phyloP scores from a whole-genome alignment of 2,113 vertebrate genomes.

The Geococcyx californianus region DNA sequence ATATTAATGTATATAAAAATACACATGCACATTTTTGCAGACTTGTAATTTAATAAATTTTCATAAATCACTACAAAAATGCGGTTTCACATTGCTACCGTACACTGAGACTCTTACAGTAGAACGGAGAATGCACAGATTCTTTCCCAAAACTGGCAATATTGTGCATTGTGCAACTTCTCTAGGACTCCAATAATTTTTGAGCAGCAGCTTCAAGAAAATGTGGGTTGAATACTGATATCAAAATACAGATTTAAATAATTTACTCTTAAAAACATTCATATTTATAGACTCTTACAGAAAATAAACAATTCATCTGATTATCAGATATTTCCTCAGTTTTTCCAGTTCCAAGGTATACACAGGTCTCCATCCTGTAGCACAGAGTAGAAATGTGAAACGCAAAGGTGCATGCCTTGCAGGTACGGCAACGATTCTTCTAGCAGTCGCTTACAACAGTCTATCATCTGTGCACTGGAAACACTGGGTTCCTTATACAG shows the following conservation, averaged over 20 bases:
- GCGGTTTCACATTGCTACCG: not conserved
- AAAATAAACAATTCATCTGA: conserved; percentile 41
- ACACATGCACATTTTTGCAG: not conserved
- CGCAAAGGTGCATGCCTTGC: conserved; percentile 85
- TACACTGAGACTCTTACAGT: not conserved
- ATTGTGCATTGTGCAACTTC: not conserved
- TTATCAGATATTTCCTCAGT: conserved; percentile 68
- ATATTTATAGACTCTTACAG: conserved; percentile 39
- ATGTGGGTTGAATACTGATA: conserved; percentile 28
- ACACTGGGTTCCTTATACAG: conserved; percentile 93
- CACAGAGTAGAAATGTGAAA: conserved; percentile 94
- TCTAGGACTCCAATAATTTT: not conserved
- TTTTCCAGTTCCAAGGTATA: conserved; percentile 96
- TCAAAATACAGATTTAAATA: conserved; percentile 65
- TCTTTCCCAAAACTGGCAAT: not conserved
- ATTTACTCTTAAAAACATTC: conserved; percentile 58
- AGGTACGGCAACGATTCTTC: conserved; percentile 77
- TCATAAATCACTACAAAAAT: conserved; percentile 10
- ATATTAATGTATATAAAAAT: not conserved
- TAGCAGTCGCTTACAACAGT: conserved; percentile 85
- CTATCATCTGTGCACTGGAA: conserved; percentile 87
- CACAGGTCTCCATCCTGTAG: conserved; percentile 95
- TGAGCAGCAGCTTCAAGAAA: conserved; percentile 55
- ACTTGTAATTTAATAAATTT: conserved; percentile 19
- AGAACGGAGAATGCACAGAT: not conserved